phyloP scores from a whole-genome alignment of 2,888 invertebrate species.

The Lepidochitona cinerea region DNA sequence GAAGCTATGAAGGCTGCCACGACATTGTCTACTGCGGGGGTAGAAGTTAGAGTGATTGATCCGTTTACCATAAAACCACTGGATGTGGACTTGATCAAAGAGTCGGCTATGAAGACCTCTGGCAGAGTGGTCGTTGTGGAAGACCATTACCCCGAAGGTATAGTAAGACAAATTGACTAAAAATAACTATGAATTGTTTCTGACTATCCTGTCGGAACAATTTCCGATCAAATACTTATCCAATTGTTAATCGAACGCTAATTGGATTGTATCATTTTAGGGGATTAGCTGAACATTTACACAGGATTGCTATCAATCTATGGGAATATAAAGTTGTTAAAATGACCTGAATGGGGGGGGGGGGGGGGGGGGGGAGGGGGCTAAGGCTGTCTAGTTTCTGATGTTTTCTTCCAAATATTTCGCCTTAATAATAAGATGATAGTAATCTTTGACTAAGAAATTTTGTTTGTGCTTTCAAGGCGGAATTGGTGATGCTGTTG shows the following conservation, averaged over 20 bases:
- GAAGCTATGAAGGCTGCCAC: conserved; percentile 88
- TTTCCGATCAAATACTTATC: too few relatives aligned
- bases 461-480: conserved; percentile 74
- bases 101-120: conserved; percentile 82
- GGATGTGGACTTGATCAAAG: conserved; percentile 81
- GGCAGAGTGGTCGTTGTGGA: conserved; percentile 91
- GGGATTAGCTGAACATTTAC: too few relatives aligned
- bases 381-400: too few relatives aligned
- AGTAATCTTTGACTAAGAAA: background rate
- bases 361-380: too few relatives aligned
- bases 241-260: too few relatives aligned
- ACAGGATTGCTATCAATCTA: too few relatives aligned
- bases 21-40: conserved; percentile 76
- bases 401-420: too few relatives aligned
- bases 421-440: too few relatives aligned
- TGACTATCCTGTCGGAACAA: too few relatives aligned
- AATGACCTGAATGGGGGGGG: too few relatives aligned
- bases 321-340: too few relatives aligned
- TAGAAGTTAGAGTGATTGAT: conserved; percentile 87
- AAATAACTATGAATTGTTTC: background rate
- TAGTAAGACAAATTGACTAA: background rate
- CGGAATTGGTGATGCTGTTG: conserved; percentile 96
- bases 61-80: conserved; percentile 95
- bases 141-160: conserved; percentile 93
- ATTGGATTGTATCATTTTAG: too few relatives aligned